A percentile compares a stretch with the other conserved stretches of the same genome.
Evolutionary conservation across 2,113 vertebrate species (phyloP).

Genomic region (Phoxinus phoxinus): DNA sequence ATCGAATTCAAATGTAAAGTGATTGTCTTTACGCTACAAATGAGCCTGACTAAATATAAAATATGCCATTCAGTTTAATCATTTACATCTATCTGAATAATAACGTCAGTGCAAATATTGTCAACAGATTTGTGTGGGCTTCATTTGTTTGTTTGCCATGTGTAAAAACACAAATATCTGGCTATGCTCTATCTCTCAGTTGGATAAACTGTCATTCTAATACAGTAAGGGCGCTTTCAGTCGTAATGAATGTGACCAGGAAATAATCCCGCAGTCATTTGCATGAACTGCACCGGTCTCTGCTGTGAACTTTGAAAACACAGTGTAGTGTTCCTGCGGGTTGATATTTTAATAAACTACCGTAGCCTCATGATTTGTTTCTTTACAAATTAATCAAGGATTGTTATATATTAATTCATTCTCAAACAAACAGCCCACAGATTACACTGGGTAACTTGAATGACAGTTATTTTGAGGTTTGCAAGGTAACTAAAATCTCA

Average conservation of each 20-base stretch:
- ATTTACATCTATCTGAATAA: constrained; percentile 29
- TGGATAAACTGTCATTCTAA: constrained; percentile 49
- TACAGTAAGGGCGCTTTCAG: constrained; percentile 56
- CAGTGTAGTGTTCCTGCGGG: constrained; percentile 32
- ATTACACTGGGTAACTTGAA: neutral
- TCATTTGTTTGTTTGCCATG: constrained; percentile 47
- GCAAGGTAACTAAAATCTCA: neutral
- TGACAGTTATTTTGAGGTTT: neutral
- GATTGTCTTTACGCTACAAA: neutral
- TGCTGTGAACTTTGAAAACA: constrained; percentile 40
- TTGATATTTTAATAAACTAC: constrained; percentile 39
- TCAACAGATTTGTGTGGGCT: constrained; percentile 49
- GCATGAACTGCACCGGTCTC: constrained; percentile 43
- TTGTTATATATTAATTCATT: neutral
- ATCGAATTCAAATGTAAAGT: neutral
- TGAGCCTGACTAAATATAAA: neutral
- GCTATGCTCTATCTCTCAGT: constrained; percentile 46
- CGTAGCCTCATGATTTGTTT: constrained; percentile 47
- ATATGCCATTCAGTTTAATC: neutral
- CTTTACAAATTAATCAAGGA: constrained; percentile 47
- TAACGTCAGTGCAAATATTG: constrained; percentile 22
- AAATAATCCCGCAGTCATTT: constrained; percentile 56
- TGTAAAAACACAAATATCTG: constrained; percentile 22
- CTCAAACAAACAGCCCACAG: neutral
- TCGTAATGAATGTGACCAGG: constrained; percentile 49